A percentile compares a stretch with the other conserved stretches of the same genome.
These are phyloP conservation scores for Caenorhabditis sp. DNA, from an alignment of 2,888 invertebrate genomes.

Conservation along the genomic window DNA sequence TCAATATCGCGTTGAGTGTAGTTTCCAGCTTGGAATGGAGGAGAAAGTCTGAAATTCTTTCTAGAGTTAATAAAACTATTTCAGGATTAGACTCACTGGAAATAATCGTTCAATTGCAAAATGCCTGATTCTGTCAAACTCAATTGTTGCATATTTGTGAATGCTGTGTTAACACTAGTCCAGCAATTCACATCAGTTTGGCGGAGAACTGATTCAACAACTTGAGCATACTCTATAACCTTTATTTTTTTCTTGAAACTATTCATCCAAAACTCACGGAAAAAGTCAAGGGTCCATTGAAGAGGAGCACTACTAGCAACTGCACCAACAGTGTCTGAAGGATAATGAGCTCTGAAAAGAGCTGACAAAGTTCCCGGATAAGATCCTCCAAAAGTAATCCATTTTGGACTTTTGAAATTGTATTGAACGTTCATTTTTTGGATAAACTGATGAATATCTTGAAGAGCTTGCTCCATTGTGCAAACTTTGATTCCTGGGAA, in stretches of 20 bases:
- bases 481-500: conserved; percentile 83
- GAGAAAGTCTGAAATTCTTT: conserved; percentile 45
- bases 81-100: no score
- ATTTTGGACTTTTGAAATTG: conserved; percentile 75
- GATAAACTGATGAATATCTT: conserved; percentile 87
- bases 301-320: conserved; percentile 57
- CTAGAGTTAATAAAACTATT: no score
- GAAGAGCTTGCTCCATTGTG: conserved; percentile 76
- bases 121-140: conserved; percentile 42
- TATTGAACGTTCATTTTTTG: conserved; percentile 77
- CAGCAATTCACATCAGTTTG: conserved; percentile 40
- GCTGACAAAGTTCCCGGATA: conserved; percentile 79
- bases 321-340: conserved; percentile 54
- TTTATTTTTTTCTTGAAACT: background rate
- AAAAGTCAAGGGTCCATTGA: conserved; percentile 53
- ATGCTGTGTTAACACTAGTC: conserved; percentile 36
- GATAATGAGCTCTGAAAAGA: conserved; percentile 55
- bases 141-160: conserved; percentile 43
- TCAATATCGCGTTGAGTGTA: conserved; percentile 51
- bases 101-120: conserved; percentile 35
- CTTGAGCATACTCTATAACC: conserved; percentile 54
- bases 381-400: conserved; percentile 95
- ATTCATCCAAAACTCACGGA: conserved; percentile 31
- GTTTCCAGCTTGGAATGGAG: conserved; percentile 39
- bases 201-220: conserved; percentile 50